Base-by-base conservation (phyloP, 64 coral and sea anemone species). In the Porites lutea region DNA sequence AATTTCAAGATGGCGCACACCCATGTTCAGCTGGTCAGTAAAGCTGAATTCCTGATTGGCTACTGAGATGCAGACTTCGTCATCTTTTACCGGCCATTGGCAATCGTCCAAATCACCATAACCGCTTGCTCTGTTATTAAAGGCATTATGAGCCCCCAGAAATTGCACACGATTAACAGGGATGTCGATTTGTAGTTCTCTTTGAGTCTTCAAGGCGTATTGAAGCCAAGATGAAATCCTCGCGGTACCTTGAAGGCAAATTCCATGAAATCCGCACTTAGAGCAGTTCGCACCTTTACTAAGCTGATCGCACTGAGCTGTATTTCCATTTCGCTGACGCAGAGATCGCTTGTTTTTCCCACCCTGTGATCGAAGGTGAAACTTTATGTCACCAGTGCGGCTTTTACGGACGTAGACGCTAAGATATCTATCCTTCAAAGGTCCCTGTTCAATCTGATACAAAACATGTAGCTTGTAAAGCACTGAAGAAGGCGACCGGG, bases 41-140 rank as follows among this genome's bases (percentile, higher is more conserved):
- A 94, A 94, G 21, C 92, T 94, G 8, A 94, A 94, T 69, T 94
- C 92, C 78, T 94, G 92, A 94, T 94, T 94, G 69, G 92, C 92
- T 14, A 94, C 37, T 75, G 80, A 48, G 66, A 94, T 84, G 65
- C 92, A 94, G 11, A 83, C 58, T n/a, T 77, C 74, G 71, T 83
- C 62, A 20, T 50, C 77, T n/a, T 20, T 51, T 1, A 74, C 49
- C 47, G 92, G 92, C 92, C 92, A 94, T 68, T 89, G 87, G 18
- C 92, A 94, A 62, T 84, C 79, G 48, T 94, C 92, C 2, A 89
- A 87, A 6, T 11, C 59, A 6, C 92, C 92, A 59, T 89, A 89
- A 1, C 92, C 92, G 19, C 88, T 88, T 5, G 87, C 58, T 22
- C 92, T 79, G 59, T 94, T 88, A 71, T 94, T 94, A 52, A 83